These are phyloP conservation scores for Drosophila birchii DNA, from an alignment of 2,888 invertebrate genomes.

Conservation along the genomic window DNA sequence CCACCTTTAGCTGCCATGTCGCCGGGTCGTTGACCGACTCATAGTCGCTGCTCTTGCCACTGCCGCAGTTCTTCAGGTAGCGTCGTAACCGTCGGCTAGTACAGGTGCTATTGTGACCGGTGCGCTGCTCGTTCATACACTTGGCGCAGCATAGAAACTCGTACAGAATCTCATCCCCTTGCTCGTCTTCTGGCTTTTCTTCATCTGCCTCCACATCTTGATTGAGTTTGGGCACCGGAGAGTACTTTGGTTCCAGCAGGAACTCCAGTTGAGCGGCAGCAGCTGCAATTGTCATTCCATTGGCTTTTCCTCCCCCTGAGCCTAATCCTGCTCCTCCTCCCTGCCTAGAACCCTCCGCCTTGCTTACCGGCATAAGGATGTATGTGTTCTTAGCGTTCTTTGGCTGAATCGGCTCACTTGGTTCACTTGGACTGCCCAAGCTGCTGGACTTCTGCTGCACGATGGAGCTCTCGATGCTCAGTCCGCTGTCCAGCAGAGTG, in stretches of 20 bases:
- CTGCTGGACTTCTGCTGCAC: conserved; percentile 50
- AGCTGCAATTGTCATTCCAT: conserved; percentile 54
- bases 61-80: conserved; percentile 58
- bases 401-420: conserved; percentile 19
- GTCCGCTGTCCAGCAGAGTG: conserved; percentile 84
- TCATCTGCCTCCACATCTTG: conserved; percentile 29
- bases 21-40: conserved; percentile 64
- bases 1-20: conserved; percentile 49
- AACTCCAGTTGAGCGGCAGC: conserved; percentile 65
- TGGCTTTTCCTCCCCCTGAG: conserved; percentile 5
- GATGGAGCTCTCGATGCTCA: conserved; percentile 84
- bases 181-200: background rate
- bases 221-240: conserved; percentile 60
- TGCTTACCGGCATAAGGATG: conserved; percentile 82
- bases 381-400: conserved; percentile 78
- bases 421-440: background rate
- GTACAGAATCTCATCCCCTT: conserved; percentile 81
- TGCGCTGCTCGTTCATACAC: conserved; percentile 83
- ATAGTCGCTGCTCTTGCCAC: conserved; percentile 29
- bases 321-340: background rate
- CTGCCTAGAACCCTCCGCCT: conserved; percentile 25
- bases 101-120: conserved; percentile 53
- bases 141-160: conserved; percentile 85
- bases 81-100: conserved; percentile 68
- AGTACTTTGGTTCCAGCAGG: conserved; percentile 83